Evolutionary conservation across 92 coral and sea anemone genomes (phyloP), one percentile per base, ranked within the genome.

Genomic region (Palythoa grandis): DNA sequence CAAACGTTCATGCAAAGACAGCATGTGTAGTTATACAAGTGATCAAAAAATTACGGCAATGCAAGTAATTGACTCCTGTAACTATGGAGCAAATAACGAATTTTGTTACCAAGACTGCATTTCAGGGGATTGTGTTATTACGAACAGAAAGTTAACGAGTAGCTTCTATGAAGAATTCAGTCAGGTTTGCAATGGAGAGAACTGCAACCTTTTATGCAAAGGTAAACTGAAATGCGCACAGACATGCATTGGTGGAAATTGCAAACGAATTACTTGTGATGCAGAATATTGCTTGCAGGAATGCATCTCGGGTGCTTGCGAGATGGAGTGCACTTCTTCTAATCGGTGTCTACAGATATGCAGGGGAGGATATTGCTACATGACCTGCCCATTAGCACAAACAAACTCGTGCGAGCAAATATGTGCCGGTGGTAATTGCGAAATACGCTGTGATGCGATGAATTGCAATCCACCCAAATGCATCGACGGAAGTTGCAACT

Each of bases 241-340:
- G 29, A 95, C 92, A 40, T 94, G 98, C 71, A 90, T 90, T 19
- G 98, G 95, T 70, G 88, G 91, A 60, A 88, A 93, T 52, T 94
- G 98, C 83, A 83, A 86, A 20, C 89, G 91, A n/a, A 77, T 94
- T 50, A 87, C 91, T 11, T 94, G 98, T 47, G 88, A 87, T 20
- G 89, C 98, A 11, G 94, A 93, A 12, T 77, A 90, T 63, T 94
- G 98, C 73, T 78, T 94, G 17, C 98, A 94, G 74, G 98, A 94
- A 84, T 94, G 98, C 61, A 87, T 92, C 4, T 75, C 98, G 3
- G 98, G 98, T 19, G 89, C 89, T 8, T 92, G 98, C 43, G 90
- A 92, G 52, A 94, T 94, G 98, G 95, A 94, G 43, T 94, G 98
- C 83, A 75, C 83, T 38, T 90, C 95, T 39, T 70, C 83, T 39